Conservation (phyloP, 2,797 vertebrate genomes). For the Chelon labrosus region DNA sequence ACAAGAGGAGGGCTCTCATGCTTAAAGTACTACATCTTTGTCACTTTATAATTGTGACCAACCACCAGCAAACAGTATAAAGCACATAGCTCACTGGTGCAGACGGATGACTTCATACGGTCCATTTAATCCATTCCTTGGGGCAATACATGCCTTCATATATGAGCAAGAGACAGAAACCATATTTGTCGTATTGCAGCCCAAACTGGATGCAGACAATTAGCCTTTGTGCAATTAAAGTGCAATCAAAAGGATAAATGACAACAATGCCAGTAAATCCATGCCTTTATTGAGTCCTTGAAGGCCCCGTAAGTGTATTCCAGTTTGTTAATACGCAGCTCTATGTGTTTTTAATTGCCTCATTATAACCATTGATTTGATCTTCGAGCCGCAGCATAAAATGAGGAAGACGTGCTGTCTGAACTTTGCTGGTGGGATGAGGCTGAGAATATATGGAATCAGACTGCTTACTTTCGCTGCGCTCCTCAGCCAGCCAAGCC, state of each 20-base stretch:
- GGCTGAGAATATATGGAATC: conserved; percentile 33
- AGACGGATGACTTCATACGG: conserved; percentile 46
- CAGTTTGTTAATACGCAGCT: conserved; percentile 69
- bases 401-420: conserved; percentile 50
- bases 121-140: conserved; percentile 43
- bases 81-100: conserved; percentile 45
- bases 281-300: conserved; percentile 61
- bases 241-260: conserved; percentile 66
- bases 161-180: conserved; percentile 49
- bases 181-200: conserved; percentile 48
- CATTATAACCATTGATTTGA: conserved; percentile 75
- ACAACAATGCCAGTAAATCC: conserved; percentile 67
- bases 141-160: conserved; percentile 28
- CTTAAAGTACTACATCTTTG: conserved; percentile 33
- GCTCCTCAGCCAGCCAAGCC: conserved; percentile 47
- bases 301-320: conserved; percentile 67
- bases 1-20: conserved; percentile 5
- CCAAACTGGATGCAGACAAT: conserved; percentile 58
- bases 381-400: conserved; percentile 56
- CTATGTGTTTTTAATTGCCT: conserved; percentile 76
- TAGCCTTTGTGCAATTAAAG: conserved; percentile 62
- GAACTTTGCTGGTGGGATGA: conserved; percentile 51
- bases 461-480: conserved; percentile 38
- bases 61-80: conserved; percentile 33
- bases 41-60: conserved; percentile 52